Evolutionary conservation across 2,113 vertebrate genomes (phyloP).

Genomic region (pig (Sus scrofa)): DNA sequence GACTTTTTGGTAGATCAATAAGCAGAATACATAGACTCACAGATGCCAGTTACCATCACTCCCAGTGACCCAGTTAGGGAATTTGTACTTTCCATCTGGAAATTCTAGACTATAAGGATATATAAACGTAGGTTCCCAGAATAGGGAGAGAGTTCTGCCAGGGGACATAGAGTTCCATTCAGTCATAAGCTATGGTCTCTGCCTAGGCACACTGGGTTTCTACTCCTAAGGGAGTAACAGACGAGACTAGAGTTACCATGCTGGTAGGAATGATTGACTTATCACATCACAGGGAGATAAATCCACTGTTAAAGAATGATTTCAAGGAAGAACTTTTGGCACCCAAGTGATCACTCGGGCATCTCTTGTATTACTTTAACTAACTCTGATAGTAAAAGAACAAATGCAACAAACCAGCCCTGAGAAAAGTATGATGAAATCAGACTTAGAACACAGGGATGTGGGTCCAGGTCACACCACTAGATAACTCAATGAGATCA

Average conservation of each 20-base stretch:
- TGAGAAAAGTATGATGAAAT: neutral
- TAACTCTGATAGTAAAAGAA: neutral
- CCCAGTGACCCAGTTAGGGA: neutral
- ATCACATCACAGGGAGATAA: neutral
- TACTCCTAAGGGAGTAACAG: neutral
- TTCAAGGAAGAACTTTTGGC: neutral
- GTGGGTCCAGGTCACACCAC: neutral
- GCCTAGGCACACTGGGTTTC: neutral
- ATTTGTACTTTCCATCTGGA: neutral
- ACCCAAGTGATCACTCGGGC: neutral
- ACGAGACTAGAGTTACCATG: neutral
- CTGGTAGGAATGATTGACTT: neutral
- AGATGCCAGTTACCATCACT: neutral
- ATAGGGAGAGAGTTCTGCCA: neutral
- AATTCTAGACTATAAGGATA: neutral
- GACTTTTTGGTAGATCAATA: neutral
- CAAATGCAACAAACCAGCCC: neutral
- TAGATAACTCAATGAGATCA: neutral
- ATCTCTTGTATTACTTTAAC: neutral
- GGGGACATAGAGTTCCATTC: neutral
- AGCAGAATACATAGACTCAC: neutral
- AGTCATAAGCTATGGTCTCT: neutral
- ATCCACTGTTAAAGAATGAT: accelerated
- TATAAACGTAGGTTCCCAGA: neutral
- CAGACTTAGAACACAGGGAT: neutral